Evolutionary conservation across 2,888 invertebrate species (phyloP).

Genomic region (Mimachlamys varia): DNA sequence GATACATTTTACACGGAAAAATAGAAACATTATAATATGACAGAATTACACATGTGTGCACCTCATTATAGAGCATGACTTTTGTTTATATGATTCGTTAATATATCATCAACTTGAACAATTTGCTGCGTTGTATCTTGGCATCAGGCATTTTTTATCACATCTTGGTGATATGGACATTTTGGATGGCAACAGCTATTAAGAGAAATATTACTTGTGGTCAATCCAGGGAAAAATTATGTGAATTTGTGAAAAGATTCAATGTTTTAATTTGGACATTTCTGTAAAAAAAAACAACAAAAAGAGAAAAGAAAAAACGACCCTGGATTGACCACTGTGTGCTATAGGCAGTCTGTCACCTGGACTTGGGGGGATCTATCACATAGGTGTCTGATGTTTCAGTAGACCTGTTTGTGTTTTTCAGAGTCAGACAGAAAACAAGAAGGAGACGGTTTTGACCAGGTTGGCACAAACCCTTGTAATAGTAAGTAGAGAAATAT

Average conservation of each 20-base stretch:
- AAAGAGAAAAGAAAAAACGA: too few species aligned
- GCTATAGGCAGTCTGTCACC: neutral
- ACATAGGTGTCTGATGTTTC: neutral
- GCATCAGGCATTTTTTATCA: slow-evolving; percentile 29
- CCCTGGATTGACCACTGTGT: slow-evolving; percentile 6
- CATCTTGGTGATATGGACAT: neutral
- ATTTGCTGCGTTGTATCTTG: slow-evolving; percentile 8
- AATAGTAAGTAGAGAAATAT: slow-evolving; percentile 86
- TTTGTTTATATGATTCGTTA: too few species aligned
- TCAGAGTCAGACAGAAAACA: slow-evolving; percentile 88
- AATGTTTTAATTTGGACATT: neutral
- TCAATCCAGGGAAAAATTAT: neutral
- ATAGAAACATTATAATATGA: neutral
- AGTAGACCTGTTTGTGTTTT: slow-evolving; percentile 52
- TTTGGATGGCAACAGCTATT: slow-evolving; percentile 7
- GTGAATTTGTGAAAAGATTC: neutral
- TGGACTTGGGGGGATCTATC: slow-evolving; percentile 16
- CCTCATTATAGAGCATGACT: neutral
- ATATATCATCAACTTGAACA: too few species aligned
- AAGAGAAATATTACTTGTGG: neutral
- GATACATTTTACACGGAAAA: neutral
- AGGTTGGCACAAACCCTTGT: slow-evolving; percentile 91
- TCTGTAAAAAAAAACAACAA: neutral
- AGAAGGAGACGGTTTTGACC: slow-evolving; percentile 92
- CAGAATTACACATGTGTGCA: neutral